These are phyloP conservation scores for Trissolcus basalis DNA, from an alignment of 1,140 invertebrate genomes.

Conservation along the genomic window DNA sequence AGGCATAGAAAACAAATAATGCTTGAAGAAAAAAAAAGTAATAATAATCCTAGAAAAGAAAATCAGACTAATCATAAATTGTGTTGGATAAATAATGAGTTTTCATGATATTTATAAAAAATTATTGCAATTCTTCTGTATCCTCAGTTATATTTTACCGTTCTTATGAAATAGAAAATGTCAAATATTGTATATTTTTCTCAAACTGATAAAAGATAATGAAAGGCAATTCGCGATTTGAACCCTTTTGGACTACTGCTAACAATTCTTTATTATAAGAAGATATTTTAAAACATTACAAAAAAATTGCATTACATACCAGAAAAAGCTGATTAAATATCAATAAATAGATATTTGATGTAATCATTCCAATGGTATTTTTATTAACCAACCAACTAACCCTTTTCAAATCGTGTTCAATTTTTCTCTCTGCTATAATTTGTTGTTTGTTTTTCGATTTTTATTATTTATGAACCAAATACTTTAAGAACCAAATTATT, in stretches of 20 bases:
- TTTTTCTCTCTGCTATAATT: no score
- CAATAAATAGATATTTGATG: conserved; percentile 2
- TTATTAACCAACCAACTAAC: not conserved
- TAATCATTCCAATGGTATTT: not conserved
- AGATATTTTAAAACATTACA: conserved; percentile 3
- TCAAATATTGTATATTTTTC: conserved; percentile 3
- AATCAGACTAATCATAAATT: no score
- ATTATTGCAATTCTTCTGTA: no score
- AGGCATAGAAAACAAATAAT: not conserved
- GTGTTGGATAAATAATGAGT: no score
- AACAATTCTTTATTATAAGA: not conserved
- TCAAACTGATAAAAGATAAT: not conserved
- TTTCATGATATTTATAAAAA: no score
- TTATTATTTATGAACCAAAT: no score
- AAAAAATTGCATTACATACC: not conserved
- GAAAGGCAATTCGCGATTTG: not conserved
- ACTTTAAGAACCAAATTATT: no score
- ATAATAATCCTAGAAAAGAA: not conserved
- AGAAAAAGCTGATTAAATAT: conserved; percentile 2
- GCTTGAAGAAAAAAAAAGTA: not conserved
- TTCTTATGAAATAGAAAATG: not conserved
- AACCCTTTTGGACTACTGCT: not conserved
- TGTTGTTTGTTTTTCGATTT: no score
- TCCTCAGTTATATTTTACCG: no score
- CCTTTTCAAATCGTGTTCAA: no score